A percentile compares a stretch with the other conserved stretches of the same genome.
Evolutionary conservation across 2,797 vertebrate species (phyloP).

Genomic region (Gymnoscopelus braueri): DNA sequence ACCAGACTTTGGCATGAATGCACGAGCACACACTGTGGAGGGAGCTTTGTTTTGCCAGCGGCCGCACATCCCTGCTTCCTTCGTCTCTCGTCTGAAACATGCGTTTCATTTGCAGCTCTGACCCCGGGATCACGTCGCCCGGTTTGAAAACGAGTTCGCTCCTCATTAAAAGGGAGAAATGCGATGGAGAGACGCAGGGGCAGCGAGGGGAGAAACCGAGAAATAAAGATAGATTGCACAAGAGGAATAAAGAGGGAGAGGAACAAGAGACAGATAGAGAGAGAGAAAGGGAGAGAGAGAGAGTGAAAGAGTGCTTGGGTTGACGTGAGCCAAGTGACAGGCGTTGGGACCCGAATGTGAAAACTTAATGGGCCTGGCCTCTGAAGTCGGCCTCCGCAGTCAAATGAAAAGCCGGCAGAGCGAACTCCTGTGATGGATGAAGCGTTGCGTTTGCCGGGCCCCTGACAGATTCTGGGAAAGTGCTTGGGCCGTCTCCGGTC

Average conservation of each 20-base stretch:
- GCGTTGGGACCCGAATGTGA: slow-evolving; percentile 76
- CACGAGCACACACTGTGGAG: slow-evolving; percentile 13
- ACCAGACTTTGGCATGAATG: not conserved
- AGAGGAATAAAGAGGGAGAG: slow-evolving; percentile 40
- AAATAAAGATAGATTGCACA: slow-evolving; percentile 73
- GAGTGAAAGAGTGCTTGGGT: slow-evolving; percentile 65
- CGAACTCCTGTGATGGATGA: slow-evolving; percentile 79
- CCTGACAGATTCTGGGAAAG: slow-evolving; percentile 83
- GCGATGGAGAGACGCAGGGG: slow-evolving; percentile 53
- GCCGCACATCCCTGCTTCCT: slow-evolving; percentile 33
- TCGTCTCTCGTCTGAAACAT: slow-evolving; percentile 56
- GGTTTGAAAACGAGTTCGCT: slow-evolving; percentile 69
- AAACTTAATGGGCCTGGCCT: slow-evolving; percentile 78
- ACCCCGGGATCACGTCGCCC: slow-evolving; percentile 64
- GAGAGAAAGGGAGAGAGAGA: slow-evolving; percentile 20
- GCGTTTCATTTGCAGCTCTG: slow-evolving; percentile 69
- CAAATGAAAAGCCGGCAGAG: slow-evolving; percentile 78
- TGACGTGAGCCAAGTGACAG: slow-evolving; percentile 77
- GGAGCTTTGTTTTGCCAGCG: slow-evolving; percentile 41
- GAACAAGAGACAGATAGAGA: not conserved
- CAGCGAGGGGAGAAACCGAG: slow-evolving; percentile 46
- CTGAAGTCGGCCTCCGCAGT: slow-evolving; percentile 73
- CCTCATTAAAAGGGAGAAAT: slow-evolving; percentile 72
- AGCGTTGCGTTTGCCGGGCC: slow-evolving; percentile 63
- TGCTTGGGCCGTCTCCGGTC: slow-evolving; percentile 62